Conservation (phyloP, 2,113 vertebrate species). For the Engystomops pustulosus region DNA sequence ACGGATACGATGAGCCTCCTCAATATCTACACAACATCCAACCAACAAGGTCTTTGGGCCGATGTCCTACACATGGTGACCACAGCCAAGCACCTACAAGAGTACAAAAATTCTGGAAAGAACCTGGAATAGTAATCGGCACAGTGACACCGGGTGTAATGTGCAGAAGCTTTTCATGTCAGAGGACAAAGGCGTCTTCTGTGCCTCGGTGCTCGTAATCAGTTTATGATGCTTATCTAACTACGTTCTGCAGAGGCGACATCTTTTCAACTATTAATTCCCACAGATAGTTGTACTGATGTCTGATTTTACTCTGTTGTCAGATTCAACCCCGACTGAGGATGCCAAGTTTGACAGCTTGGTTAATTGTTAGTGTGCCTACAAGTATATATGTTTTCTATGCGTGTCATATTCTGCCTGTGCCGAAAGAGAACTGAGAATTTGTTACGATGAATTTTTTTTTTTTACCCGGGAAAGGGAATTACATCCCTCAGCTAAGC, state of each 20-base stretch:
- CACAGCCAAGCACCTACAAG: background rate
- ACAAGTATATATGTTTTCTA: background rate
- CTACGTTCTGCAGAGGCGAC: conserved; percentile 34
- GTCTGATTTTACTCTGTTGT: conserved; percentile 31
- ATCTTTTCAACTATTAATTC: conserved; percentile 41
- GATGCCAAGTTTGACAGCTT: conserved; percentile 32
- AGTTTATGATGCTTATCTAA: conserved; percentile 50
- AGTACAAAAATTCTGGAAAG: no score
- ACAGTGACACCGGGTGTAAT: conserved; percentile 31
- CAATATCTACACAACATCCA: background rate
- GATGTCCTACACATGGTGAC: background rate
- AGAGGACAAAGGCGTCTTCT: conserved; percentile 45
- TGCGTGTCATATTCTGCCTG: background rate
- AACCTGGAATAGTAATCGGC: background rate
- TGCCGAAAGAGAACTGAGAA: background rate
- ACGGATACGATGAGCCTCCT: background rate
- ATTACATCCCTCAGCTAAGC: background rate
- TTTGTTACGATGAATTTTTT: background rate
- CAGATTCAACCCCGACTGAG: conserved; percentile 26
- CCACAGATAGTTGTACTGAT: conserved; percentile 48
- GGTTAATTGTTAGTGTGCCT: background rate
- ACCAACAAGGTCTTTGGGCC: background rate
- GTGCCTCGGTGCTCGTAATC: conserved; percentile 7
- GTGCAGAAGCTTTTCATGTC: conserved; percentile 11
- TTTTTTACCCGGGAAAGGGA: background rate